A percentile compares a stretch with the other conserved stretches of the same genome.
phyloP scores from a whole-genome alignment of 2,888 invertebrate species.

The Noctua janthina region DNA sequence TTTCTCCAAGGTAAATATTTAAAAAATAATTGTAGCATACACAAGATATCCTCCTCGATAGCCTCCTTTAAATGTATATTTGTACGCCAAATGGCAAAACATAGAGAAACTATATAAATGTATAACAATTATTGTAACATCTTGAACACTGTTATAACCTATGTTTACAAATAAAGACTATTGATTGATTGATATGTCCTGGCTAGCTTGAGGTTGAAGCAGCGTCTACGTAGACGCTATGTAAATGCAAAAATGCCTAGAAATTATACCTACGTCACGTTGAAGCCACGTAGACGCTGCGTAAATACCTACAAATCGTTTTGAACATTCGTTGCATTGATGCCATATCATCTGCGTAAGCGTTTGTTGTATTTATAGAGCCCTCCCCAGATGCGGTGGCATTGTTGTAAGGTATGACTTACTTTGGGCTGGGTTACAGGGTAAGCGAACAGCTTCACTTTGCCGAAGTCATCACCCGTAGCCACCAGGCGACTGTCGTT shows the following conservation, averaged over 20 bases:
- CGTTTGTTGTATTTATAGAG: not conserved
- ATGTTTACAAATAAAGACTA: too few species aligned
- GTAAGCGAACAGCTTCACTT: constrained; percentile 96
- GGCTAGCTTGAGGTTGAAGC: not conserved
- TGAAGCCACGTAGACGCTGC: not conserved
- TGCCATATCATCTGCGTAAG: too few species aligned
- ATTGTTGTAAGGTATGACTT: constrained; percentile 45
- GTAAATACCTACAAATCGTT: not conserved
- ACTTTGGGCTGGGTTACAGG: constrained; percentile 97
- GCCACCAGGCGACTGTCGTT: constrained; percentile 93
- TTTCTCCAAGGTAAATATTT: not conserved
- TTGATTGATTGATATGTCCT: not conserved
- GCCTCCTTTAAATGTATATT: too few species aligned
- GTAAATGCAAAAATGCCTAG: too few species aligned
- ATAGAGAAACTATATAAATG: too few species aligned
- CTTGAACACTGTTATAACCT: too few species aligned
- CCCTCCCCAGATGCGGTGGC: not conserved
- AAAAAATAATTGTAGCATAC: too few species aligned
- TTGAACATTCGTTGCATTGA: not conserved
- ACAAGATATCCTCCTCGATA: too few species aligned
- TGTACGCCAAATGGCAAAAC: too few species aligned
- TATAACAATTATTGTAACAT: too few species aligned
- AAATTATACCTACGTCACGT: too few species aligned
- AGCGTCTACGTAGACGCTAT: not conserved
- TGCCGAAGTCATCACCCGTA: constrained; percentile 97